These are phyloP conservation scores for Chloropsis cyanopogon DNA, from an alignment of 2,113 vertebrate species.

Conservation along the genomic window DNA sequence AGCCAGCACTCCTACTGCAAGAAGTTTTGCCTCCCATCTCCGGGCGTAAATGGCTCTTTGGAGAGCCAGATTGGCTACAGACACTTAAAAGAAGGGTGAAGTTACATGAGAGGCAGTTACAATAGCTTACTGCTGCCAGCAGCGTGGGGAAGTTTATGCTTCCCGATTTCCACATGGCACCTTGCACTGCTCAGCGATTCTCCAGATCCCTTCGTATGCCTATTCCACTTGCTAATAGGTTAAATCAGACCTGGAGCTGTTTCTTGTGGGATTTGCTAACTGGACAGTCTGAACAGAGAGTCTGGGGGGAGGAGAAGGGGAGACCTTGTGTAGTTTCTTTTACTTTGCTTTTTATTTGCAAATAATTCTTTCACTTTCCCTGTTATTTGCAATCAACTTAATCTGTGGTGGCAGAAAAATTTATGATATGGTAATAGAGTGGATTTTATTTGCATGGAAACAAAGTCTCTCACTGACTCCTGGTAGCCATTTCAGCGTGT, in stretches of 20 bases:
- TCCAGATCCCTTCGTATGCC: background rate
- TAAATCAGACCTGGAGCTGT: background rate
- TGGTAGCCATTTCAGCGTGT: fast-evolving
- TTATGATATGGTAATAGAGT: background rate
- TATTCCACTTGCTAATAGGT: background rate
- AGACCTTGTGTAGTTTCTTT: background rate
- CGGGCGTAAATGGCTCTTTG: background rate
- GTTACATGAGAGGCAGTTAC: background rate
- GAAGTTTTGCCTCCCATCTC: background rate
- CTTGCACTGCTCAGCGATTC: background rate
- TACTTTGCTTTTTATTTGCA: background rate
- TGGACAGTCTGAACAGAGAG: background rate
- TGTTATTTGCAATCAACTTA: background rate
- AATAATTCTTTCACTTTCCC: too few relatives aligned
- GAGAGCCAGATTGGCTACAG: background rate
- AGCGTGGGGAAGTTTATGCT: background rate
- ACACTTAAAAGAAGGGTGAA: background rate
- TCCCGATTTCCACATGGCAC: background rate
- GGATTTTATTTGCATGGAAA: background rate
- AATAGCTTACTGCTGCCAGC: background rate
- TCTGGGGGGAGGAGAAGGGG: background rate
- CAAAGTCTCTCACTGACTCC: too few relatives aligned
- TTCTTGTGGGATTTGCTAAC: background rate
- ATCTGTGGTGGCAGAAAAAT: fast-evolving
- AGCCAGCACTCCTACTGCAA: background rate